These are phyloP conservation scores for Eidolon helvum DNA, from an alignment of 2,113 vertebrate species.

Conservation along the genomic window DNA sequence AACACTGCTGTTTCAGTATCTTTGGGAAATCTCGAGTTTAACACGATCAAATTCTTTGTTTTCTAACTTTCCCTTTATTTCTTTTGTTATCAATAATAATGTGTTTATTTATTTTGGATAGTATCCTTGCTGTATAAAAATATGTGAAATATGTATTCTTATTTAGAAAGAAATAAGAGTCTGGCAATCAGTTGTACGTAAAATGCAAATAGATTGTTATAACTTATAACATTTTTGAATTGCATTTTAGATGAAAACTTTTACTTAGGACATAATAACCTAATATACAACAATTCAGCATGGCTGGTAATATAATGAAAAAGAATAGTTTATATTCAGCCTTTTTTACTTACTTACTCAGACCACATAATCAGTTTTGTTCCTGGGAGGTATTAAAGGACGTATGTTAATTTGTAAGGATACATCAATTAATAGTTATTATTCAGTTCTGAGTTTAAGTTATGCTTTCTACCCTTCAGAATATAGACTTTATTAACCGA, in stretches of 20 bases:
- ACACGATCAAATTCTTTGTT: not conserved
- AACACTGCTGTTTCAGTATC: not conserved
- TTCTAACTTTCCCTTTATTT: not conserved
- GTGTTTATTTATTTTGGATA: not conserved
- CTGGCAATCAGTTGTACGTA: not conserved
- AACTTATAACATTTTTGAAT: not conserved
- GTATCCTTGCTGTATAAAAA: not conserved
- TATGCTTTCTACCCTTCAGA: not conserved
- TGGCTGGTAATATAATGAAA: not conserved
- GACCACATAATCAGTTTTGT: not conserved
- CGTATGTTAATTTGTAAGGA: conserved; percentile 9
- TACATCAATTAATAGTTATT: not conserved
- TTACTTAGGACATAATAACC: not conserved
- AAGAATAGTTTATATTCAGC: not conserved
- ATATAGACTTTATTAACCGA: not conserved
- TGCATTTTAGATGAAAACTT: conserved; percentile 20
- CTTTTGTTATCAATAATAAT: not conserved
- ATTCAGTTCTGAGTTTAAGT: not conserved
- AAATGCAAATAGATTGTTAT: not conserved
- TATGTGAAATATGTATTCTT: not conserved
- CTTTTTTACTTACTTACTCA: not conserved
- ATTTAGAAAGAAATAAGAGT: not conserved
- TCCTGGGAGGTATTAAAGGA: not conserved
- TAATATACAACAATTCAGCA: not conserved
- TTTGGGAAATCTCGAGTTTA: not conserved